phyloP scores from a whole-genome alignment of 1,140 invertebrate genomes.

The Leucophenga varia region DNA sequence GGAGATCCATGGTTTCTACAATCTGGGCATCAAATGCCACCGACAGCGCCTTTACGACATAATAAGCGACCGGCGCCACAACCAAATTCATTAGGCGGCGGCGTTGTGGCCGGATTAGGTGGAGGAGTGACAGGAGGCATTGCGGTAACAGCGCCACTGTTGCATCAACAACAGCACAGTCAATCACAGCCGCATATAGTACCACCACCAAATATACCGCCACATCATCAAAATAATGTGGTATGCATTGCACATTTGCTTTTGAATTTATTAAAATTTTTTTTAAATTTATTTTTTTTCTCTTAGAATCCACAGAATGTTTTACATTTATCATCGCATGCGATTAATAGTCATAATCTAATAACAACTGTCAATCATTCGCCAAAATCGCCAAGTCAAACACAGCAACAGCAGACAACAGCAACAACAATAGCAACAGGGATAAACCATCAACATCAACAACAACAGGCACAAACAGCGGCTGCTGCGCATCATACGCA shows the following conservation, averaged over 20 bases:
- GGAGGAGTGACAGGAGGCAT: constrained; percentile 14
- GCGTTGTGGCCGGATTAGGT: not conserved
- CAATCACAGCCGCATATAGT: constrained; percentile 55
- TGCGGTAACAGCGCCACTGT: constrained; percentile 17
- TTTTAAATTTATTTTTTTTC: constrained; percentile 13
- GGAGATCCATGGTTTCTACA: constrained; percentile 57
- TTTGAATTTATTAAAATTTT: constrained; percentile 1
- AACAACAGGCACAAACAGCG: constrained; percentile 5
- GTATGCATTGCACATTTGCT: constrained; percentile 16
- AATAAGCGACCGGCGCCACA: constrained; percentile 55
- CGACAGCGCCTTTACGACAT: constrained; percentile 51
- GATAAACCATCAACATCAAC: constrained; percentile 16
- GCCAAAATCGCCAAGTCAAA: constrained; percentile 55
- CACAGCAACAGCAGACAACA: constrained; percentile 37
- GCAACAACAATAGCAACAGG: constrained; percentile 24
- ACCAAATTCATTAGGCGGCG: constrained; percentile 32
- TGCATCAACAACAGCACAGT: constrained; percentile 48
- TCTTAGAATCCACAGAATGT: constrained; percentile 35
- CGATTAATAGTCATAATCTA: constrained; percentile 56
- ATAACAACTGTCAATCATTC: constrained; percentile 51
- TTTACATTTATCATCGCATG: constrained; percentile 54
- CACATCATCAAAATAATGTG: constrained; percentile 51
- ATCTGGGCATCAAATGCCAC: constrained; percentile 55
- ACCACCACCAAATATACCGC: constrained; percentile 46
- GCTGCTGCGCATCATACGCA: constrained; percentile 22